phyloP scores from a whole-genome alignment of 2,113 vertebrate genomes.

The Silurus glanis region DNA sequence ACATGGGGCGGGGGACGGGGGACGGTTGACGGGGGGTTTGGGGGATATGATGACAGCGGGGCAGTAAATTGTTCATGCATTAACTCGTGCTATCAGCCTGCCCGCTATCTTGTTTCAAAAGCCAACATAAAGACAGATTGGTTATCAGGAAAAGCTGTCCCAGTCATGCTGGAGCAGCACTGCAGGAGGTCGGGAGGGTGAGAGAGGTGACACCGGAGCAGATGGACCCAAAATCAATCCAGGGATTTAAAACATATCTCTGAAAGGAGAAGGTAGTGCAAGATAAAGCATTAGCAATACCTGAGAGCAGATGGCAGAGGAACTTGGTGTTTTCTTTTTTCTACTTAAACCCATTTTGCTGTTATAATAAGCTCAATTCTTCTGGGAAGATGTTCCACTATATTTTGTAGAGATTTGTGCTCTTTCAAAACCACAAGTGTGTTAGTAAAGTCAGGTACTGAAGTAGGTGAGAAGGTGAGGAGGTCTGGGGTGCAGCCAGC shows the following conservation, averaged over 20 bases:
- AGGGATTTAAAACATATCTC: slow-evolving; percentile 67
- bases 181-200: slow-evolving; percentile 10
- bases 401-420: too few relatives aligned
- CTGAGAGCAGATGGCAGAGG: not conserved
- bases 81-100: slow-evolving; percentile 74
- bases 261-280: slow-evolving; percentile 36
- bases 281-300: not conserved
- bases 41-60: slow-evolving; percentile 49
- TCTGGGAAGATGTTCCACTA: too few relatives aligned
- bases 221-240: slow-evolving; percentile 73
- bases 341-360: too few relatives aligned
- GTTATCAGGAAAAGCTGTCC: slow-evolving; percentile 75
- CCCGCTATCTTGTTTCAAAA: slow-evolving; percentile 69
- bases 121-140: slow-evolving; percentile 67
- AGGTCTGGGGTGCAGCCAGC: too few relatives aligned
- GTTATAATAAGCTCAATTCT: too few relatives aligned
- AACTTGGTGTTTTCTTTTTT: not conserved
- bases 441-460: too few relatives aligned
- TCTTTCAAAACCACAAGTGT: too few relatives aligned
- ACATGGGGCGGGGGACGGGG: too few relatives aligned
- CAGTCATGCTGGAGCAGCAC: slow-evolving; percentile 50
- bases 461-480: too few relatives aligned
- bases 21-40: not conserved
- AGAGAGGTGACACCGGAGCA: slow-evolving; percentile 63
- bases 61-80: slow-evolving; percentile 70